phyloP scores from a whole-genome alignment of 1,140 invertebrate genomes.

The Mya arenaria region DNA sequence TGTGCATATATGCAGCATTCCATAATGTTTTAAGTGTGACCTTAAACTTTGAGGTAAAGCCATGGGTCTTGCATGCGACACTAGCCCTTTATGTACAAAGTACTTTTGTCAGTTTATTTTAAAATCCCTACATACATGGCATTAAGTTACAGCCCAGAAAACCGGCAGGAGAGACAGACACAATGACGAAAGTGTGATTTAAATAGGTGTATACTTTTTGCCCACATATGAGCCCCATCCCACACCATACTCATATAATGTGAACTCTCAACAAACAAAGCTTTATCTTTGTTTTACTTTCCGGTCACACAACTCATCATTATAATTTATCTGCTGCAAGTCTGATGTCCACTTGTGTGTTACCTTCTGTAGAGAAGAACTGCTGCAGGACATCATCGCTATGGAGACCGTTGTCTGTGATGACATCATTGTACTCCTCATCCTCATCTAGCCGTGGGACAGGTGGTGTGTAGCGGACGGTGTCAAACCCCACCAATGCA shows the following conservation, averaged over 20 bases:
- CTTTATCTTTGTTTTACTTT: no score
- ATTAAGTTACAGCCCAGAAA: background rate
- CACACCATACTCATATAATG: no score
- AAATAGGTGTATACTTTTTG: no score
- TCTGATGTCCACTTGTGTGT: no score
- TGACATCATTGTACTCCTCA: slow-evolving; percentile 35
- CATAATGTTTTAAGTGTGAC: no score
- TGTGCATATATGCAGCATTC: no score
- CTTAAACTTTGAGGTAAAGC: background rate
- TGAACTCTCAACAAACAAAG: no score
- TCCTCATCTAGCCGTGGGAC: slow-evolving; percentile 22
- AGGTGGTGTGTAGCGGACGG: slow-evolving; percentile 69
- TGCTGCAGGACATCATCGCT: slow-evolving; percentile 24
- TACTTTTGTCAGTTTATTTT: background rate
- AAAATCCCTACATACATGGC: background rate
- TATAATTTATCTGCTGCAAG: no score
- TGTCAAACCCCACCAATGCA: slow-evolving; percentile 66
- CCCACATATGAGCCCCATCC: no score
- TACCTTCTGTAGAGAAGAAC: slow-evolving; percentile 34
- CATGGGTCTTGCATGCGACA: background rate
- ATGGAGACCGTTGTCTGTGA: background rate
- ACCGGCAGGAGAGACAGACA: no score
- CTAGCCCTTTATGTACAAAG: background rate
- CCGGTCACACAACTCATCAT: no score
- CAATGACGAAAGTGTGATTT: no score